A percentile compares a stretch with the other conserved stretches of the same genome.
Conservation (phyloP, 1,140 invertebrate species). For the Macrostomum lignano region DNA sequence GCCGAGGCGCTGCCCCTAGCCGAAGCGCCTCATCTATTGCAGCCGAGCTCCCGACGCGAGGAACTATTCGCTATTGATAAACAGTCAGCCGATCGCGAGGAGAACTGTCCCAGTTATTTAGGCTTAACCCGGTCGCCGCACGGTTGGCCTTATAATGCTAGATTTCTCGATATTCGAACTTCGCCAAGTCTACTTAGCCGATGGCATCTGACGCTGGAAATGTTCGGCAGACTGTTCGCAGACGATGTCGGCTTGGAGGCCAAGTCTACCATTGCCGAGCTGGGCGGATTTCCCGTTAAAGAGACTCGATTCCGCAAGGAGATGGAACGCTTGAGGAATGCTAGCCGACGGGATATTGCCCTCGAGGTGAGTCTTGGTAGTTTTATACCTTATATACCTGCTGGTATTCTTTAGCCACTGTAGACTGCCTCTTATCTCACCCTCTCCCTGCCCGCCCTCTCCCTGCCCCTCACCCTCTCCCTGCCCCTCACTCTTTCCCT, state of each 20-base stretch:
- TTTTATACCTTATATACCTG: slow-evolving; percentile 4
- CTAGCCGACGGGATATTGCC: slow-evolving; percentile 66
- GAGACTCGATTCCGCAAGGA: slow-evolving; percentile 78
- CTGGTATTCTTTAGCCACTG: slow-evolving; percentile 6
- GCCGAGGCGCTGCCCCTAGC: slow-evolving; percentile 68
- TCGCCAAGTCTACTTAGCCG: too few species aligned
- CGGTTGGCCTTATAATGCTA: too few species aligned
- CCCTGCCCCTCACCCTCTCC: too few species aligned
- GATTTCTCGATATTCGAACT: too few species aligned
- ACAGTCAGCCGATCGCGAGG: slow-evolving; percentile 11
- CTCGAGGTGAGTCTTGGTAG: slow-evolving; percentile 30
- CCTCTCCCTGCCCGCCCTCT: too few species aligned
- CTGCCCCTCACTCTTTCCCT: too few species aligned
- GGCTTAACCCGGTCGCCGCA: too few species aligned
- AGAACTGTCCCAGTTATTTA: too few species aligned
- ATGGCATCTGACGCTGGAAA: slow-evolving; percentile 63
- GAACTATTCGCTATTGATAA: slow-evolving; percentile 51
- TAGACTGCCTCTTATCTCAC: too few species aligned
- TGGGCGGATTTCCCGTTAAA: slow-evolving; percentile 84
- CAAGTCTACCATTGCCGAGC: slow-evolving; percentile 68
- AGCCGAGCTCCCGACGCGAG: slow-evolving; percentile 65
- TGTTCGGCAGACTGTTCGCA: slow-evolving; percentile 88
- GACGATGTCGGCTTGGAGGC: slow-evolving; percentile 85
- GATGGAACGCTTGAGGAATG: slow-evolving; percentile 82
- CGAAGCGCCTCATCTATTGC: slow-evolving; percentile 73